Evolutionary conservation across 2,113 vertebrate genomes (phyloP).

Genomic region (Ciconia boyciana): DNA sequence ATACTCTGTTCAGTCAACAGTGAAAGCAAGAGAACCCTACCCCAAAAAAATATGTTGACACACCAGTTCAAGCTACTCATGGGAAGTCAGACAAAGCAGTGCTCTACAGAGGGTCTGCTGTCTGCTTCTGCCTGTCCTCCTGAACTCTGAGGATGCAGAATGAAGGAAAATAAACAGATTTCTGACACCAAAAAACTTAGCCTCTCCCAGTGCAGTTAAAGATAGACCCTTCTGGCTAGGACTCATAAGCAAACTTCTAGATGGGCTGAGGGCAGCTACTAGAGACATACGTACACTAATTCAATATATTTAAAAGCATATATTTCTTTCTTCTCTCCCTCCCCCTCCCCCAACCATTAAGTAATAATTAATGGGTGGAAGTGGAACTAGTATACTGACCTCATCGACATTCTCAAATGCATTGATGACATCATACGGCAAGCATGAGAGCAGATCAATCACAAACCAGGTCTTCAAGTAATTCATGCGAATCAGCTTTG

Average conservation of each 20-base stretch:
- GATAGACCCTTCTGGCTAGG: background rate
- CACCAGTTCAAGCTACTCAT: background rate
- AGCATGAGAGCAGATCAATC: conserved; percentile 94
- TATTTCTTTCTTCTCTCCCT: background rate
- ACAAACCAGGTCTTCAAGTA: conserved; percentile 98
- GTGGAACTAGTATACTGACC: conserved; percentile 77
- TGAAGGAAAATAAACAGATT: background rate
- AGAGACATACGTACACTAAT: background rate
- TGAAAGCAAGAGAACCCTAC: background rate
- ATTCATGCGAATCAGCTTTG: conserved; percentile 97
- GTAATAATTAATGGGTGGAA: conserved; percentile 12
- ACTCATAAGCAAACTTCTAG: background rate
- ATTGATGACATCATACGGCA: conserved; percentile 98
- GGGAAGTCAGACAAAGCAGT: background rate
- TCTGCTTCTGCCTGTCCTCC: background rate
- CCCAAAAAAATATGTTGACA: background rate
- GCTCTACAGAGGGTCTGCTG: background rate
- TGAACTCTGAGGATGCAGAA: background rate
- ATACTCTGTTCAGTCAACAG: background rate
- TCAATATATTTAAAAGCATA: background rate
- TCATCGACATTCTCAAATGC: conserved; percentile 98
- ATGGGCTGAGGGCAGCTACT: background rate
- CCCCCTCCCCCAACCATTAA: background rate
- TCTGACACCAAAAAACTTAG: background rate
- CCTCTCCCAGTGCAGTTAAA: background rate